These are phyloP conservation scores for Triplophysa siluroides DNA, from an alignment of 2,113 vertebrate genomes.

Conservation along the genomic window DNA sequence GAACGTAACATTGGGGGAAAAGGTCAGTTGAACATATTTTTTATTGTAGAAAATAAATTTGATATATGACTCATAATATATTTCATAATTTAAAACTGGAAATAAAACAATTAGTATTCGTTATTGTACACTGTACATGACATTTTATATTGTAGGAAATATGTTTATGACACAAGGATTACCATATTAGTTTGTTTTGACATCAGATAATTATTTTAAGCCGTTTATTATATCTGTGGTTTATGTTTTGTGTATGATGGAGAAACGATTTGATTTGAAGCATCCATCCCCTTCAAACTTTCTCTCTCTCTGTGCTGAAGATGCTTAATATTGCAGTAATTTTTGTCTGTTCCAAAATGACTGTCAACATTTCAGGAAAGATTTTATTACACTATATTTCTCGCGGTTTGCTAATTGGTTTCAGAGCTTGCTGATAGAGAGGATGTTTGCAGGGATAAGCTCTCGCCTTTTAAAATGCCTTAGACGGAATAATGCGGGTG, in stretches of 20 bases:
- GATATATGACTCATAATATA: not conserved
- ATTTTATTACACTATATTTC: slow-evolving; percentile 6
- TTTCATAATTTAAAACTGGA: not conserved
- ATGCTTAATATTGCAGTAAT: not conserved
- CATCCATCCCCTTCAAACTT: slow-evolving; percentile 10
- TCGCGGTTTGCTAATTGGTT: not conserved
- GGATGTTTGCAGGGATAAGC: not conserved
- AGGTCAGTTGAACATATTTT: not conserved
- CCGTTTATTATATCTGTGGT: not conserved
- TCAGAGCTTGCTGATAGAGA: not conserved
- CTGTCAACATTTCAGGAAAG: not conserved
- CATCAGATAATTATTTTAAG: not conserved
- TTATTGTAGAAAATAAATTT: slow-evolving; percentile 6
- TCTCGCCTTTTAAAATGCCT: slow-evolving; percentile 10
- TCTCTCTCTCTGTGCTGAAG: not conserved
- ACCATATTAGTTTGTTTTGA: not conserved
- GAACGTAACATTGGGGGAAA: not conserved
- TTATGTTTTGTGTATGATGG: not conserved
- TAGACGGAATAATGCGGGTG: not conserved
- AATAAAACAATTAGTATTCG: not conserved
- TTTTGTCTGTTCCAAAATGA: slow-evolving; percentile 11
- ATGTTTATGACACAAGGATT: not conserved
- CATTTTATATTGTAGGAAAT: not conserved
- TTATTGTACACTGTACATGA: not conserved
- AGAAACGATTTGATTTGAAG: not conserved